Evolutionary conservation across 64 coral and sea anemone species (phyloP), one percentile per base, ranked within the genome.

Genomic region (Montipora sp.): DNA sequence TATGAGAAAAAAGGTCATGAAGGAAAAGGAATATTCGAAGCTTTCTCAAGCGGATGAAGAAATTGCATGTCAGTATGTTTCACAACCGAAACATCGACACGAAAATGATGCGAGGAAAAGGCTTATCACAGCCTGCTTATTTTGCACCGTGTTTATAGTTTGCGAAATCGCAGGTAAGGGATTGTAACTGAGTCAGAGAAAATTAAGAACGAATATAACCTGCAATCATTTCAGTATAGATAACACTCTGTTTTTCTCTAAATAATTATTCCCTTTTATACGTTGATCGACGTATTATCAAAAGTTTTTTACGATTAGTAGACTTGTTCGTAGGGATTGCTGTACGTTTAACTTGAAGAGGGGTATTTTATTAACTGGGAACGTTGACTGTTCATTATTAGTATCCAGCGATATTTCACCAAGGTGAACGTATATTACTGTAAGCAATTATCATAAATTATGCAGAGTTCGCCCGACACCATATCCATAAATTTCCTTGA

Each of bases 161-260:
- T 93, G 91, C 10, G 91, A 93, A 49, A 75, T 93, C 51, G 72
- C 83, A 8, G 91, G 91, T 93, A 65, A 93, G 83, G 45, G 0
- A 51, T 72, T 48, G 45, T 48, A 78, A 78, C 46, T 48, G 0
- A 50, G 44, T 16, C 19, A 50, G 44, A 50, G 19, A 75, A 75
- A 48, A 45, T 1, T 16, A 81, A 0, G 51, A 55, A 55, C 10
- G 51, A 55, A 55, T 55, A 55, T 55, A 55, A 55, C 51, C 51
- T 55, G 6, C 51, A 55, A 3, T 55, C 51, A 55, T 55, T 55
- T 55, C 6, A 55, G 51, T 55, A 55, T 55, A 55, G 5, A 3
- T 55, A 55, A 3, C 36, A 55, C 51, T 55, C 51, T 3, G 36
- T 2, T 36, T 36, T 36, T 36, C 36, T 36, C 36, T 36, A 36